Evolutionary conservation across 2,888 invertebrate species (phyloP).

Genomic region (Rutpela maculata): DNA sequence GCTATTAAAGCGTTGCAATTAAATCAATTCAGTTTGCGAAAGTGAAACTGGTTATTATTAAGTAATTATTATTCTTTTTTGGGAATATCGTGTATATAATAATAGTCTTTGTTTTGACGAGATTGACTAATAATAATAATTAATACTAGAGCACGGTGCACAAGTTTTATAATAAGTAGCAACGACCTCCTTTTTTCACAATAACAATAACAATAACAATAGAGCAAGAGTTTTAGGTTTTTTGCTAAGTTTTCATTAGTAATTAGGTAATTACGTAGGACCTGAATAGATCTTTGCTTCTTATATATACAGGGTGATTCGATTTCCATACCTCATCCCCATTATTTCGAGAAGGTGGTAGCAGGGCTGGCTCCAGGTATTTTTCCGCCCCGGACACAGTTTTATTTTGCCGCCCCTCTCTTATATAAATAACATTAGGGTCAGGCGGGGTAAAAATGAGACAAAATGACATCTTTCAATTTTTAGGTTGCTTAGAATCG

Average conservation of each 20-base stretch:
- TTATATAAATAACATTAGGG: too few relatives aligned
- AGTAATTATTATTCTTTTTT: slow-evolving; percentile 18
- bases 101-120: slow-evolving; percentile 19
- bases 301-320: too few relatives aligned
- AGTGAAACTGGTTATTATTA: slow-evolving; percentile 28
- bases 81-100: slow-evolving; percentile 19
- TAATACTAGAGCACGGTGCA: slow-evolving; percentile 10
- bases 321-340: too few relatives aligned
- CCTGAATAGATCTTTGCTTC: neutral
- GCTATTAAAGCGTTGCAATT: slow-evolving; percentile 10
- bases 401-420: too few relatives aligned
- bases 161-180: neutral
- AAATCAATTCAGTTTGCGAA: slow-evolving; percentile 10
- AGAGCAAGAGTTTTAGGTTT: neutral
- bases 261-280: neutral
- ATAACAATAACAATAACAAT: neutral
- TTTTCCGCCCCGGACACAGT: too few relatives aligned
- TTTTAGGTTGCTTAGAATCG: too few relatives aligned
- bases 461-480: too few relatives aligned
- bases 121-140: slow-evolving; percentile 11
- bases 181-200: neutral
- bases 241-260: neutral
- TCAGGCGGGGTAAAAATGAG: too few relatives aligned
- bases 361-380: too few relatives aligned
- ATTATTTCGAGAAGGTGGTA: too few relatives aligned